Evolutionary conservation across 2,797 vertebrate genomes (phyloP), one percentile per base, ranked within the genome.

Genomic region (Helostoma temminkii): DNA sequence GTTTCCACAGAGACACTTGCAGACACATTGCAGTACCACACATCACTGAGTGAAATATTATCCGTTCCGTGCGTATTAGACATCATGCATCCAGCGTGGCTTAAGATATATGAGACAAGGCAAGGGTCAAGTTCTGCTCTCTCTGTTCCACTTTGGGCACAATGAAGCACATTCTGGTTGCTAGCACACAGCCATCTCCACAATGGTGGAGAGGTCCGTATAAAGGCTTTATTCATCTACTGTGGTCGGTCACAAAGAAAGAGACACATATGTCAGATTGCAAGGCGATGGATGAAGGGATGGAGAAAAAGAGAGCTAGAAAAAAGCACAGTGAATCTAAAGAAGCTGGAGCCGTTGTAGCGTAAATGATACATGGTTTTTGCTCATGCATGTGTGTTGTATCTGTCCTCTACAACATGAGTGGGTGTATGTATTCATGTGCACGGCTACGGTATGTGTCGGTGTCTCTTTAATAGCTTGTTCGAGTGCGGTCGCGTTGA

Each of bases 221-320:
- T 85, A 93, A 92, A 88, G 80, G 71, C 62, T 66, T 63, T 36
- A 90, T 93, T 93, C 87, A 90, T 88, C 64, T 43, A 75, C 66
- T 21, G 71, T 32, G 52, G 76, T 34, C 73, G 12, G 71, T 50
- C 87, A 89, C 89, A 90, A 76, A 88, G 77, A 76, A n/a, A 88
- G 75, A 87, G 73, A 62, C 75, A 66, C 77, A 90, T 59, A 62
- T 71, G 81, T 87, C 86, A 72, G 63, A 83, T 82, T 85, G 81
- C 80, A 67, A 37, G 60, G 47, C 50, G 37, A 37, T 3, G 69
- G 80, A 83, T 64, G 57, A 52, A 78, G 61, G 62, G 58, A 62
- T 18, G 6, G 52, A 48, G 41, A 53, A 64, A 62, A 15, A 57
- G 47, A 47, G 36, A 7, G 61, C n/a, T 3, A 49, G 52, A 24